Percentiles rank a stretch among this genome's conserved stretches.
Evolutionary conservation across 2,888 invertebrate species (phyloP).

Genomic region (Ctena decussata): DNA sequence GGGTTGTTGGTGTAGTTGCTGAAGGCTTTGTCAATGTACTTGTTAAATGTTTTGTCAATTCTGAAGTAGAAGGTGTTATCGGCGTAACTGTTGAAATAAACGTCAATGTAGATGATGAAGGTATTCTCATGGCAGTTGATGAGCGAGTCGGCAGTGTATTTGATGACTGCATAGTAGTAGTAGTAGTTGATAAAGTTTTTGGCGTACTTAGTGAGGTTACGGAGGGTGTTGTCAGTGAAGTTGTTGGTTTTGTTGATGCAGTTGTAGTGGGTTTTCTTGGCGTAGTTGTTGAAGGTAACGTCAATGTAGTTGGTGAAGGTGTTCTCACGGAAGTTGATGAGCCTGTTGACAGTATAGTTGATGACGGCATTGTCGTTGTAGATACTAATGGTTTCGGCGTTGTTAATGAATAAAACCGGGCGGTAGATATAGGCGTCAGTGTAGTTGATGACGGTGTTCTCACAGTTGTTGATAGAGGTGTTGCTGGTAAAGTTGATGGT

Average conservation of each 20-base stretch:
- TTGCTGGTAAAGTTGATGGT: background rate
- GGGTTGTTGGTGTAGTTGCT: background rate
- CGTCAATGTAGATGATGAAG: too few relatives aligned
- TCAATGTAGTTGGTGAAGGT: background rate
- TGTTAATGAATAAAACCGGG: background rate
- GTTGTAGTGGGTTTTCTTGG: background rate
- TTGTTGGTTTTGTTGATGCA: background rate
- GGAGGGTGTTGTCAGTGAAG: background rate
- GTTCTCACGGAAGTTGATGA: background rate
- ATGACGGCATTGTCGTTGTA: background rate
- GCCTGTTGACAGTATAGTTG: background rate
- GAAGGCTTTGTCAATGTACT: background rate
- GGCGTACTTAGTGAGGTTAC: background rate
- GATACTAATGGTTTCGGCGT: background rate
- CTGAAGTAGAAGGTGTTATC: too few relatives aligned
- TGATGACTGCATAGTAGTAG: background rate
- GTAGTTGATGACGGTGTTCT: slow-evolving; percentile 8
- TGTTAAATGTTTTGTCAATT: too few relatives aligned
- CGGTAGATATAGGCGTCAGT: background rate
- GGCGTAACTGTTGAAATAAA: too few relatives aligned
- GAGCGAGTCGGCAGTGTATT: too few relatives aligned
- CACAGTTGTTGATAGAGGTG: background rate
- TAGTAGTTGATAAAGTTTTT: background rate
- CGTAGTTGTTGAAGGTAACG: background rate
- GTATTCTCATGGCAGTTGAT: too few relatives aligned